Conservation (phyloP, 2,113 vertebrate species). For the Varanus komodoensis region DNA sequence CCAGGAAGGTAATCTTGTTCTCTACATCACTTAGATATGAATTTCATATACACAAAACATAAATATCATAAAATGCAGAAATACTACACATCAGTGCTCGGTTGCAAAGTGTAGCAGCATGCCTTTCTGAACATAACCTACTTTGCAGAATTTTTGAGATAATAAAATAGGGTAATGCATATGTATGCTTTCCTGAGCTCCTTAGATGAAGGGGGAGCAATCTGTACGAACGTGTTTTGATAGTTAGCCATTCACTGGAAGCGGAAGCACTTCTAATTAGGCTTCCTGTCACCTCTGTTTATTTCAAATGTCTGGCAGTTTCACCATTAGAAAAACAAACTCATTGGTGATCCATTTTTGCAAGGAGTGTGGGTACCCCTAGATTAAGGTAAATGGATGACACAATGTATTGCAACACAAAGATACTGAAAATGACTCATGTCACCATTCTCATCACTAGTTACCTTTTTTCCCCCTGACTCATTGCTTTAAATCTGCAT, state of each 20-base stretch:
- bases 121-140: neutral
- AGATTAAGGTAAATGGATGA: neutral
- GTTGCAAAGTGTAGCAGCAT: neutral
- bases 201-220: neutral
- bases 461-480: neutral
- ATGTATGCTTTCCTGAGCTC: neutral
- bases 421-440: neutral
- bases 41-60: neutral
- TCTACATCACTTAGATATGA: no score
- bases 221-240: neutral
- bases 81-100: neutral
- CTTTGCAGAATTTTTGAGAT: neutral
- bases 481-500: slow-evolving; percentile 22
- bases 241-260: neutral
- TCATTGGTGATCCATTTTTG: neutral
- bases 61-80: no score
- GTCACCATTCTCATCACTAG: neutral
- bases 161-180: neutral
- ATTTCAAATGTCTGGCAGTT: neutral
- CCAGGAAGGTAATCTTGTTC: no score
- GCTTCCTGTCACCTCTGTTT: neutral
- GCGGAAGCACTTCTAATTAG: neutral
- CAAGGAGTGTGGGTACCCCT: neutral
- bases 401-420: neutral
- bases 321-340: neutral